A percentile compares a stretch with the other conserved stretches of the same genome.
These are phyloP conservation scores for Anhinga anhinga DNA, from an alignment of 2,113 vertebrate species.

Conservation along the genomic window DNA sequence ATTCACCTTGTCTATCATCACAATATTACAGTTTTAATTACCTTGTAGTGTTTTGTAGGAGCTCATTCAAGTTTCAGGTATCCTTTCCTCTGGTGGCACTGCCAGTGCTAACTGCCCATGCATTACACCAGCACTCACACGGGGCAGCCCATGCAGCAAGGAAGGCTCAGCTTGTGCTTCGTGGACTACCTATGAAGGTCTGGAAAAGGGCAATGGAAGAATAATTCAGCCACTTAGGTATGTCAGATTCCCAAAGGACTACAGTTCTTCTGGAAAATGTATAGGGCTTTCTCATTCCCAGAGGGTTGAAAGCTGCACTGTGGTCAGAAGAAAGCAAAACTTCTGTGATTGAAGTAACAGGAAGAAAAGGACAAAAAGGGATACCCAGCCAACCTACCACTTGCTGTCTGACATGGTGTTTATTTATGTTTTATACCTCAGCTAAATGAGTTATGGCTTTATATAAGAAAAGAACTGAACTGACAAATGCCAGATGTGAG, in stretches of 20 bases:
- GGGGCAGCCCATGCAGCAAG: not conserved
- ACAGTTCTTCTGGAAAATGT: not conserved
- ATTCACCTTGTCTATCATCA: not conserved
- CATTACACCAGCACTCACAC: not conserved
- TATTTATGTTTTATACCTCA: slow-evolving; percentile 13
- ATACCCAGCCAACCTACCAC: not conserved
- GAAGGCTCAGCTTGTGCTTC: not conserved
- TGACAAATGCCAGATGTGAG: not conserved
- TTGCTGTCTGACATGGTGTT: not conserved
- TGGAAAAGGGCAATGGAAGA: not conserved
- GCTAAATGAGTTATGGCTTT: not conserved
- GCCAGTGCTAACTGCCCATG: not conserved
- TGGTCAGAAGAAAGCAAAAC: not conserved
- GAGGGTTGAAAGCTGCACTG: not conserved
- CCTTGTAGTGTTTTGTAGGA: not conserved
- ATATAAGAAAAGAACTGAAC: not conserved
- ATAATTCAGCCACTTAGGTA: not conserved
- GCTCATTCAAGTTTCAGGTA: not conserved
- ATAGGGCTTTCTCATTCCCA: not conserved
- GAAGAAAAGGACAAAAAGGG: not conserved
- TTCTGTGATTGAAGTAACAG: not conserved
- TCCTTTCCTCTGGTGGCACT: not conserved
- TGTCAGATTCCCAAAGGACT: not conserved
- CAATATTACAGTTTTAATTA: not conserved
- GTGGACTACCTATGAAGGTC: not conserved